Base-by-base conservation (phyloP, 2,113 vertebrate genomes). In the Lepus timidus region DNA sequence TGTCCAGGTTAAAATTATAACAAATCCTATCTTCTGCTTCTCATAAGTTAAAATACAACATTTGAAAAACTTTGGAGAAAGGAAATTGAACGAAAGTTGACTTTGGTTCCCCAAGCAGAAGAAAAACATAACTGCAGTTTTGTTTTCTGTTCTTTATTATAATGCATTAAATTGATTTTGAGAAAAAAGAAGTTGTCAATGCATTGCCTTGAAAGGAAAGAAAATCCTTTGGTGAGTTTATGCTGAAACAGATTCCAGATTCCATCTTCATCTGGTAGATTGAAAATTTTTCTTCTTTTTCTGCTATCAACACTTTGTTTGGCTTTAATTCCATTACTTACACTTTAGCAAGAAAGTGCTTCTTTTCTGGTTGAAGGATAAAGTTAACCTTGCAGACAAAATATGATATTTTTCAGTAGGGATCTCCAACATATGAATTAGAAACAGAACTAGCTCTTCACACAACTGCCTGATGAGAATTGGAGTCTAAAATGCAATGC, bases 391-490 rank as follows among this genome's bases (percentile, higher is more conserved):
- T 71, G 20, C 27, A 73, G 67, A 22, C 9, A 75, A 95, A 78
- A 90, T 68, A 6, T 4, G 27, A 19, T 44, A 31, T 20, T 85
- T 85, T 91, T 89, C 36, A 33, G 20, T 49, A 74, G 68, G 23
- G 23, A 13, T n/a, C 44, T 87, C 36, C 25, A 20, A 82, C 6
- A 65, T 31, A 78, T 39, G 29, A 84, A 74, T 74, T 76, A 44
- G 80, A 94, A 64, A 74, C 12, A 86, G 68, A 80, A 20, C 4
- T 85, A 62, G 61, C 16, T 83, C 87, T 76, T 90, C 52, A 83
- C 12, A 74, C 5, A 61, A 44, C 61, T 51, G 33, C 58, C 51
- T 87, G 83, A 74, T 92, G 55, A 95, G 79, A 96, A 90, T 67
- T 55, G 11, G 12, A 61, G 51, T 52, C 64, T 39, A 0, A 52